phyloP scores from a whole-genome alignment of 2,888 invertebrate genomes.

The Volucella bombylans region DNA sequence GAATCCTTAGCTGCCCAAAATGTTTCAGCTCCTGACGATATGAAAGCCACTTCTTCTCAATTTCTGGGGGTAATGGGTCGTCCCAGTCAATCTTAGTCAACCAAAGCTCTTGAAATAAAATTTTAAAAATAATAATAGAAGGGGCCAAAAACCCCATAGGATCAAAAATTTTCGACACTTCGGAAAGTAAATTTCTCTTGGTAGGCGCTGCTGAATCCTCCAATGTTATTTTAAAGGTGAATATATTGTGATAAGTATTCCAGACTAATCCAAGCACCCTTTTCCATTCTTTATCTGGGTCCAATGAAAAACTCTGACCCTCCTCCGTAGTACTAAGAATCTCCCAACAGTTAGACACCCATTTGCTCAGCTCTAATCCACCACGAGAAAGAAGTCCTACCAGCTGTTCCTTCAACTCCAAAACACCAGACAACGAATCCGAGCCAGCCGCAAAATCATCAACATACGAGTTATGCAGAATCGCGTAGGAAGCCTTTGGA shows the following conservation, averaged over 20 bases:
- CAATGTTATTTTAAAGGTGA: slow-evolving; percentile 3
- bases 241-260: neutral
- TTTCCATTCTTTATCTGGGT: too few species aligned
- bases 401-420: neutral
- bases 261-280: neutral
- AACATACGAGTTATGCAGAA: too few species aligned
- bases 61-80: neutral
- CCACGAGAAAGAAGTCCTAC: too few species aligned
- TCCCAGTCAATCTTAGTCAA: slow-evolving; percentile 3
- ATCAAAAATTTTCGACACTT: slow-evolving; percentile 4
- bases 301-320: too few species aligned
- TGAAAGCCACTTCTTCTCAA: neutral
- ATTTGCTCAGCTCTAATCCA: too few species aligned
- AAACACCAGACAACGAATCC: neutral
- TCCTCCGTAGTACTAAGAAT: neutral
- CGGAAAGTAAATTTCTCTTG: neutral
- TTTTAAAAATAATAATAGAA: slow-evolving; percentile 14
- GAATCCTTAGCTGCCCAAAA: slow-evolving; percentile 9
- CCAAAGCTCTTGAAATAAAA: slow-evolving; percentile 1
- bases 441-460: too few species aligned
- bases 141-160: slow-evolving; percentile 18
- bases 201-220: neutral
- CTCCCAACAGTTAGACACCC: neutral
- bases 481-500: too few species aligned
- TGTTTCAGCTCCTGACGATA: slow-evolving; percentile 5